phyloP scores from a whole-genome alignment of 64 coral and sea anemone species.

The Anthopleura sola region DNA sequence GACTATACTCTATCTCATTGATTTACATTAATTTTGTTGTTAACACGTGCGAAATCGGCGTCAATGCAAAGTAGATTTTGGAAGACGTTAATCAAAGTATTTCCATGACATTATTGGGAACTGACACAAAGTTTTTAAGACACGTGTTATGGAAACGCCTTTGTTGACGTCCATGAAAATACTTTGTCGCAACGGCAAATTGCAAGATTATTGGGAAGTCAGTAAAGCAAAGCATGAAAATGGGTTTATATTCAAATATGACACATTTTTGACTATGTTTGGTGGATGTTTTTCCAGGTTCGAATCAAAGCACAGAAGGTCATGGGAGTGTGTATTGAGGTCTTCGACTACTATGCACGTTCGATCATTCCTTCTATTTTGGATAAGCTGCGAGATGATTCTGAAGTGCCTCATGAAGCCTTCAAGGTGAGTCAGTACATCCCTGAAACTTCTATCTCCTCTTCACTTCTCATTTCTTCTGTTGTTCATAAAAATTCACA shows the following conservation, averaged over 20 bases:
- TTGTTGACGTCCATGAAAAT: no score
- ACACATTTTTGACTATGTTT: neutral
- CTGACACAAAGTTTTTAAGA: no score
- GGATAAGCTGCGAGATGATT: constrained; percentile 63
- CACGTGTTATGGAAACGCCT: no score
- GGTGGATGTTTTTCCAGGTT: constrained; percentile 42
- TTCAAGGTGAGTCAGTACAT: constrained; percentile 69
- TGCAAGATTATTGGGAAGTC: neutral
- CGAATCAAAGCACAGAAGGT: constrained; percentile 89
- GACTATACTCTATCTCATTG: no score
- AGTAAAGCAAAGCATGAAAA: no score
- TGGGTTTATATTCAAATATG: neutral
- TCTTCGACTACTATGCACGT: constrained; percentile 88
- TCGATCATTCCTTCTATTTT: constrained; percentile 70
- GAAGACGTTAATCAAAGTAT: no score
- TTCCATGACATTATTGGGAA: no score
- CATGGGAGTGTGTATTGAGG: constrained; percentile 68
- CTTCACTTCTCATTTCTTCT: neutral
- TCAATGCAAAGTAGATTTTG: no score
- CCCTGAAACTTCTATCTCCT: neutral
- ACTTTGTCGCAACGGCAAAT: no score
- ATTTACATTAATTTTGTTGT: no score
- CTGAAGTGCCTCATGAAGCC: constrained; percentile 76
- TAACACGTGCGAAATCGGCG: no score
- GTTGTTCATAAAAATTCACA: neutral